Evolutionary conservation across 37 sponge, comb jelly and placozoan genomes (phyloP), one percentile per base, ranked within the genome.

Genomic region (Crambe crambe): DNA sequence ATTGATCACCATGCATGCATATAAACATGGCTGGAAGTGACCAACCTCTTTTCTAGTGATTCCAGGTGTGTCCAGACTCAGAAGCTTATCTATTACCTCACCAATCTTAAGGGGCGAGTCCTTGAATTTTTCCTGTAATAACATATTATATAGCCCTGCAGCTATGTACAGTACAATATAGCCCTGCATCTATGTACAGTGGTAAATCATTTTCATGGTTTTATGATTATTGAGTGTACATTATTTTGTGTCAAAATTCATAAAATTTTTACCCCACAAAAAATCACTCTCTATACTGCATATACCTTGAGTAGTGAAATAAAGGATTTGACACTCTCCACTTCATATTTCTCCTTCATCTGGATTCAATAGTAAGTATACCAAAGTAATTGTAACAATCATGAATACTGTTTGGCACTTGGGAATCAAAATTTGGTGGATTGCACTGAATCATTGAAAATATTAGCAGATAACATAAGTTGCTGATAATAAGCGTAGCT

Each of bases 281-380:
- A 35, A 21, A 39, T 25, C 8, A 8, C 42, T 38, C 68, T 17
- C 15, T 4, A 30, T 21, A 40, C n/a, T 34, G 40, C 43, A 17
- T 51, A 51, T 39, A 84, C 85, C 78, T 84, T 58, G 8, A 84
- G 58, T 36, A 18, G 59, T 8, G 41, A 31, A 3, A 77, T 40
- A 58, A 84, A 84, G 26, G 58, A 32, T 70, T 77, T 76, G 25
- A 77, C 85, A 76, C 68, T 70, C 36, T 70, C 60, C n/a, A 76
- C 6, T 34, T 77, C 77, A 27, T 58, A 58, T 36, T 59, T 76
- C 30, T 84, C 70, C 31, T 27, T 30, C 58, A 84, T 60, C 85
- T 84, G 54, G 23, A 72, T 2, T 27, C 27, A 69, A 37, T 27
- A 32, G 23, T 42, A 37, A 43, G 20, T 2, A 31, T 34, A 30